Evolutionary conservation across 2,888 invertebrate genomes (phyloP).

Genomic region (Cistogaster globosa): DNA sequence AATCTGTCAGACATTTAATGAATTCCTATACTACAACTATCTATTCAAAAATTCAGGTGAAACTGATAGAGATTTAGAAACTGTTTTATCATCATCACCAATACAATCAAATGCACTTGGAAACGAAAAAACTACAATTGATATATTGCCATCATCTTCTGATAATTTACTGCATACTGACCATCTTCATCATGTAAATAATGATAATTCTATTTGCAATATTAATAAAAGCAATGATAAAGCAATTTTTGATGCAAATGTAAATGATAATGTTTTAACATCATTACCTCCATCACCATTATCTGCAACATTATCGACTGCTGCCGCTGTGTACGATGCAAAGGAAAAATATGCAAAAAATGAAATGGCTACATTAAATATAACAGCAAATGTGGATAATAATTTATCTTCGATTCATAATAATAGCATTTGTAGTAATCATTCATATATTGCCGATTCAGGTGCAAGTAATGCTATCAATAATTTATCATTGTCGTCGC

Average conservation of each 20-base stretch:
- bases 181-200: slow-evolving; percentile 59
- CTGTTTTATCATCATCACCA: slow-evolving; percentile 54
- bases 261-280: slow-evolving; percentile 61
- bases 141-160: slow-evolving; percentile 55
- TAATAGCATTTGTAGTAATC: slow-evolving; percentile 50
- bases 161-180: slow-evolving; percentile 56
- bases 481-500: slow-evolving; percentile 47
- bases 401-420: slow-evolving; percentile 43
- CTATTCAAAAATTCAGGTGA: slow-evolving; percentile 66
- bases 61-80: slow-evolving; percentile 58
- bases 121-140: slow-evolving; percentile 75
- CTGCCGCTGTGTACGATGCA: slow-evolving; percentile 47
- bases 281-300: slow-evolving; percentile 42
- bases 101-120: slow-evolving; percentile 66
- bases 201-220: slow-evolving; percentile 37
- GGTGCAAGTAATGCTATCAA: slow-evolving; percentile 48
- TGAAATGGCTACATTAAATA: slow-evolving; percentile 27
- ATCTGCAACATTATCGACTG: slow-evolving; percentile 36
- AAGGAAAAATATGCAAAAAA: slow-evolving; percentile 59
- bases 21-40: slow-evolving; percentile 42
- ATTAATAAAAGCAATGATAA: slow-evolving; percentile 48
- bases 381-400: slow-evolving; percentile 52
- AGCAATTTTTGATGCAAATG: slow-evolving; percentile 56
- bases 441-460: slow-evolving; percentile 44
- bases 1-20: slow-evolving; percentile 32